Percentiles rank a stretch among this genome's conserved stretches.
phyloP scores from a whole-genome alignment of 2,888 invertebrate species.

The Hipparchia sbordonii region DNA sequence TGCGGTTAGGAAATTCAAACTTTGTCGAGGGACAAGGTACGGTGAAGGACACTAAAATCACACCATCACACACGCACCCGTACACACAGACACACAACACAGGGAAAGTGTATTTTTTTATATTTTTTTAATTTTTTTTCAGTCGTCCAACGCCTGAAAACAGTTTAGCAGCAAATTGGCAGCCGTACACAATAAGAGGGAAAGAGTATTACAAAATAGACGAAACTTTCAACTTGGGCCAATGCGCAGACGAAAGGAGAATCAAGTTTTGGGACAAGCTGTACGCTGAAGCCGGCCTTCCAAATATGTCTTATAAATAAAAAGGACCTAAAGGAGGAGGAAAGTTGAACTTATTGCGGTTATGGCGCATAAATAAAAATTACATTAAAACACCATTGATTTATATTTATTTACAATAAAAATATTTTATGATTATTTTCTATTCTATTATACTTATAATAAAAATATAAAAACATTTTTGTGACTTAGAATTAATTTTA shows the following conservation, averaged over 20 bases:
- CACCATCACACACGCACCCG: too few species aligned
- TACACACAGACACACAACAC: too few species aligned
- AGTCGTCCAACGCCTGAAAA: constrained; percentile 65
- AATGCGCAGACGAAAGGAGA: constrained; percentile 56
- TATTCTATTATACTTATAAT: constrained; percentile 1
- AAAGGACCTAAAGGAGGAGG: neutral
- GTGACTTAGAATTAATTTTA: constrained; percentile 46
- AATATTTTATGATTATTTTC: constrained; percentile 5
- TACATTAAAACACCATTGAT: constrained; percentile 39
- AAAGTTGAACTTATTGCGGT: too few species aligned
- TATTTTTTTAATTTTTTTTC: constrained; percentile 35
- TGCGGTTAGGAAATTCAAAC: too few species aligned
- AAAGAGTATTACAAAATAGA: constrained; percentile 65
- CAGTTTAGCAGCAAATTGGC: constrained; percentile 61
- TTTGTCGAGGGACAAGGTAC: too few species aligned
- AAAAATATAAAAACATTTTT: constrained; percentile 31
- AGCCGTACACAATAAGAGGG: constrained; percentile 48
- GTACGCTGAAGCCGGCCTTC: constrained; percentile 59
- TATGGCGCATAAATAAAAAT: constrained; percentile 26
- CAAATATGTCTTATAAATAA: constrained; percentile 41
- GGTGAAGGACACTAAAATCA: too few species aligned
- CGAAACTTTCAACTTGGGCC: constrained; percentile 51
- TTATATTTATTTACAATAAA: constrained; percentile 41
- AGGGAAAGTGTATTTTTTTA: too few species aligned
- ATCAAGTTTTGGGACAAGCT: constrained; percentile 69